These are phyloP conservation scores for Sebastes goodei DNA, from an alignment of 2,797 vertebrate species.

Conservation along the genomic window DNA sequence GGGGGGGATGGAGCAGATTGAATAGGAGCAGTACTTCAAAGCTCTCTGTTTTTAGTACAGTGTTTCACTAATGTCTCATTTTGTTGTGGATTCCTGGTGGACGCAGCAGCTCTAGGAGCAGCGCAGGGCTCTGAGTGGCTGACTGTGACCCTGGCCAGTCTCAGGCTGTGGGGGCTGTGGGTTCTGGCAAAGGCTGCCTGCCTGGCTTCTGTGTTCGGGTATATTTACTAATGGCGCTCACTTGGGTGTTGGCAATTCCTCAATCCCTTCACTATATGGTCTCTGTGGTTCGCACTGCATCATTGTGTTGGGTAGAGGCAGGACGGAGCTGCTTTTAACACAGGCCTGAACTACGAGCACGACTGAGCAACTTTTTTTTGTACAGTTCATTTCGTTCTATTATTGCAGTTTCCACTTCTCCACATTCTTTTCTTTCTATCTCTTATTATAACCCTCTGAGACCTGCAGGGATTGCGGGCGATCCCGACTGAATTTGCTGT, in stretches of 20 bases:
- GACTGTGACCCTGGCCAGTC: conserved; percentile 22
- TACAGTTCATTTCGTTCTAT: neutral
- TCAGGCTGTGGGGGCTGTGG: neutral
- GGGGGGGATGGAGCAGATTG: neutral
- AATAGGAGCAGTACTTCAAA: conserved; percentile 34
- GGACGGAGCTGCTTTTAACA: neutral
- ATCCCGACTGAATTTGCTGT: too few relatives aligned
- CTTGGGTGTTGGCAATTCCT: conserved; percentile 40
- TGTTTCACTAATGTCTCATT: conserved; percentile 21
- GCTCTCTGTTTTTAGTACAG: conserved; percentile 36
- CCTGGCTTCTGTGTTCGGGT: conserved; percentile 22
- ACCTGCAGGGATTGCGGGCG: too few relatives aligned
- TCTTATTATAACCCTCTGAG: neutral
- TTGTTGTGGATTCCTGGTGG: conserved; percentile 32
- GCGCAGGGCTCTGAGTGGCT: conserved; percentile 2
- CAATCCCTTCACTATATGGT: conserved; percentile 14
- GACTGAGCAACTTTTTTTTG: neutral
- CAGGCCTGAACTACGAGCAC: neutral
- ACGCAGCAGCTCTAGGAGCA: conserved; percentile 7
- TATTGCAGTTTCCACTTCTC: neutral
- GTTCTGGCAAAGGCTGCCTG: conserved; percentile 18
- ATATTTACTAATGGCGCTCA: conserved; percentile 47
- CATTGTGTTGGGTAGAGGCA: conserved; percentile 7
- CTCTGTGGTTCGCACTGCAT: conserved; percentile 17
- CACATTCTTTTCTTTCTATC: neutral